Percentiles rank a stretch among this genome's conserved stretches.
phyloP scores from a whole-genome alignment of 2,888 invertebrate genomes.

The Drosophila peninsularis region DNA sequence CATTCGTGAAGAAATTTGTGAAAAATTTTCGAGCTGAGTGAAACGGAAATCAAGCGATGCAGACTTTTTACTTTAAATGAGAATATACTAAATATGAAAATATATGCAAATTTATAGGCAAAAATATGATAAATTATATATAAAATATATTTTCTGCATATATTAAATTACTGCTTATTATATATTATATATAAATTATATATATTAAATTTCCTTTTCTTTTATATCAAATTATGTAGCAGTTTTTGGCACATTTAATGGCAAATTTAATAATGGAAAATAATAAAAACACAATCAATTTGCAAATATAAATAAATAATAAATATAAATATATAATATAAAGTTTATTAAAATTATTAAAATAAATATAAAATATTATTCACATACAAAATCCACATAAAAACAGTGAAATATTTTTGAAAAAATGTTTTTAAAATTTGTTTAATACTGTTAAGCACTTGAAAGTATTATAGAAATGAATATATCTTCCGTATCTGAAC shows the following conservation, averaged over 20 bases:
- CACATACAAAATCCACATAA: no score
- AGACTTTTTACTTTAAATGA: slow-evolving; percentile 7
- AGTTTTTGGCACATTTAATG: no score
- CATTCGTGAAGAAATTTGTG: slow-evolving; percentile 35
- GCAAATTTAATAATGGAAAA: no score
- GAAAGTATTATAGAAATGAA: no score
- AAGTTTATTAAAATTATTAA: neutral
- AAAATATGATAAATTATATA: neutral
- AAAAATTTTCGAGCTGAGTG: slow-evolving; percentile 62
- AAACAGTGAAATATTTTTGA: no score
- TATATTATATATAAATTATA: neutral
- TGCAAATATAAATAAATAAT: neutral
- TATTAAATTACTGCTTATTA: neutral
- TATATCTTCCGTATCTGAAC: no score
- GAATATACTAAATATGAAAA: neutral
- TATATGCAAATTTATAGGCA: neutral
- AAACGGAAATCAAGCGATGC: slow-evolving; percentile 36
- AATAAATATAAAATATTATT: no score
- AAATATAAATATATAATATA: neutral
- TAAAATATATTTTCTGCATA: neutral
- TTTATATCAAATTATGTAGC: no score
- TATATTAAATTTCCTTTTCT: no score
- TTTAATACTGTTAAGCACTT: no score
- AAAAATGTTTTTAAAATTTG: no score
- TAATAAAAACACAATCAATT: neutral